Base-by-base conservation (phyloP, 2,797 vertebrate species). In the Dendrocincla fuliginosa region DNA sequence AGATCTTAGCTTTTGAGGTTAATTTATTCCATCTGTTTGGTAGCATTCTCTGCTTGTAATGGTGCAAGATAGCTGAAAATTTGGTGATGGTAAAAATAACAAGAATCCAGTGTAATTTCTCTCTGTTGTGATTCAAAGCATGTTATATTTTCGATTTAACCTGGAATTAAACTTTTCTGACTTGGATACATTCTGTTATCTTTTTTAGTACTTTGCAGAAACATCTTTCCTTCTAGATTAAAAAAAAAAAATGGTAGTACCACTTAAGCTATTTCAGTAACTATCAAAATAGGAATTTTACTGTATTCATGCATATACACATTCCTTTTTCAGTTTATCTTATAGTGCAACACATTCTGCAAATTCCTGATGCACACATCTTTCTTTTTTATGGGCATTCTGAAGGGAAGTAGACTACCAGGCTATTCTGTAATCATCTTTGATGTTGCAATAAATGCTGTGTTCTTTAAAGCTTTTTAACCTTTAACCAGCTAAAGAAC, bases 331-430 rank as follows among this genome's bases (percentile, higher is more conserved):
- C 74, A 93, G 87, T 95, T 96, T 97, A 96, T 97, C 96, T 95
- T 86, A 28, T 20, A 93, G 63, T 46, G 70, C 74, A 94, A 92
- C 5, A 35, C 90, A 87, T 97, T 96, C 95, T 97, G 47, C 56
- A 90, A 50, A 96, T 97, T 97, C 96, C 76, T 89, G 24, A 82
- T 93, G 61, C 7, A 73, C 42, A 57, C 89, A 93, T 95, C 92
- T 96, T 97, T 96, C 91, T 94, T 97, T 96, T 97, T 97, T 97
- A 97, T 97, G 96, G 95, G 64, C 76, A 86, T 97, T 96, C 95
- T 95, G 56, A 59, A 90, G 85, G 81, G 91, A 90, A 87, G 76
- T 89, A 91, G 93, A 89, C 96, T 92, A 57, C 85, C 80, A 89
- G 77, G 71, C 74, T 94, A 71, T 97, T 96, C 95, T 93, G 88